These are phyloP conservation scores for Kryptopterus vitreolus DNA, from an alignment of 2,797 vertebrate species.

Conservation along the genomic window DNA sequence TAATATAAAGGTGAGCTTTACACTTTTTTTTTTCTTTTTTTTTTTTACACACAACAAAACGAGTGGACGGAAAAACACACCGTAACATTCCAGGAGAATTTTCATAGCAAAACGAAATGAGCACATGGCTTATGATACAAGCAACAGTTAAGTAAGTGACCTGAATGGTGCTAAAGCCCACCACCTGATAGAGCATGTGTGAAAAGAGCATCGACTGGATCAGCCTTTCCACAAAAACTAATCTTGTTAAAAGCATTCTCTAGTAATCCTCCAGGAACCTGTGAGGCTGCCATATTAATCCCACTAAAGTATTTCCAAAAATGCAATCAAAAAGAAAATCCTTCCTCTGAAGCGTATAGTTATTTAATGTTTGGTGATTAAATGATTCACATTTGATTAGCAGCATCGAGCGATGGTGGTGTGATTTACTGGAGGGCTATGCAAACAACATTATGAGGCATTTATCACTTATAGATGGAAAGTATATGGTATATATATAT, in stretches of 20 bases:
- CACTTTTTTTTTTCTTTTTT: too few species aligned
- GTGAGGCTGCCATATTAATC: constrained; percentile 48
- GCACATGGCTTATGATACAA: background rate
- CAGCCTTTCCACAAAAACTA: constrained; percentile 41
- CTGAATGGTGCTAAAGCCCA: constrained; percentile 24
- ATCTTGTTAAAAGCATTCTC: constrained; percentile 54
- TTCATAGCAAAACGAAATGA: background rate
- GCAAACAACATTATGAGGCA: too few species aligned
- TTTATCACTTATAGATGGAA: too few species aligned
- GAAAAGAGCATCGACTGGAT: constrained; percentile 39
- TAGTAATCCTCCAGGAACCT: constrained; percentile 47
- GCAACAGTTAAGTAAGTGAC: background rate
- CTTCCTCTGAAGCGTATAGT: constrained; percentile 33
- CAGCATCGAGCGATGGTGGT: background rate
- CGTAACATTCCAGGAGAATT: background rate
- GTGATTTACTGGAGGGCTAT: too few species aligned
- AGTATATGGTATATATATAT: too few species aligned
- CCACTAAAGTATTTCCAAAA: constrained; percentile 49
- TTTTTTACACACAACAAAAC: background rate
- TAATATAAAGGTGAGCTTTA: background rate
- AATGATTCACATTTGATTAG: constrained; percentile 4
- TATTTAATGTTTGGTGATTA: constrained; percentile 27
- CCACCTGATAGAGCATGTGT: constrained; percentile 15
- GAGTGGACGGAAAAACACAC: background rate
- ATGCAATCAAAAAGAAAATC: constrained; percentile 43